Base-by-base conservation (phyloP, 2,113 vertebrate genomes). In the Grammomys dolichurus region DNA sequence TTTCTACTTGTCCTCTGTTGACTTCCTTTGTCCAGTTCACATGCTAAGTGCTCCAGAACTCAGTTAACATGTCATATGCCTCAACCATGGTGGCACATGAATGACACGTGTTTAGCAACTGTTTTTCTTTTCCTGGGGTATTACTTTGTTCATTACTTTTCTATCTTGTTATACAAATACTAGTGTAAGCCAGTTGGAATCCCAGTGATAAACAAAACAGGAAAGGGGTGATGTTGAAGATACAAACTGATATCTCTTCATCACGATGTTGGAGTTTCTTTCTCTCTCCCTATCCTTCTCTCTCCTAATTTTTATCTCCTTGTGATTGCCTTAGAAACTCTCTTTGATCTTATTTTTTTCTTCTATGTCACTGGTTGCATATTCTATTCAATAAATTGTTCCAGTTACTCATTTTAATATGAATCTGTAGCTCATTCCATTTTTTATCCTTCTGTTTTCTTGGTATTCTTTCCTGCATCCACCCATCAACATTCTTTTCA, bases 171-270 rank as follows among this genome's bases (percentile, higher is more conserved):
- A 40, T 63, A 70, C 36, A 46, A 46, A 54, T 86, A 16, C 11
- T 48, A 0, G 31, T 87, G 56, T 20, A 12, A 43, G 10, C 40
- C 22, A 0, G 3, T 12, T 75, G 20, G 67, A 13, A 2, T 1
- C n/a, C 33, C 58, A 48, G 51, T 76, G 65, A 36, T 81, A 58
- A 81, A 7, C 12, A 81, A n/a, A 19, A 0, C 3, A 40, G 33
- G 31, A 3, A 36, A 22, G 7, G 69, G 73, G 33, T n/a, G 14
- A 48, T 33, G 7, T 1, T 88, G 22, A 65, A 60, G 22, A 80
- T 46, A n/a, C 24, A 63, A 58, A 58, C 65, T 90, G 26, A n/a
- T 81, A 8, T 54, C 40, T 54, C 17, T 54, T 87, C 5, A 36
- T 2, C 13, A 6, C 48, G 85, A 80, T 70, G 65, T 90, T 46